Conservation (phyloP, 2,797 vertebrate genomes). For the Florisuga fusca region DNA sequence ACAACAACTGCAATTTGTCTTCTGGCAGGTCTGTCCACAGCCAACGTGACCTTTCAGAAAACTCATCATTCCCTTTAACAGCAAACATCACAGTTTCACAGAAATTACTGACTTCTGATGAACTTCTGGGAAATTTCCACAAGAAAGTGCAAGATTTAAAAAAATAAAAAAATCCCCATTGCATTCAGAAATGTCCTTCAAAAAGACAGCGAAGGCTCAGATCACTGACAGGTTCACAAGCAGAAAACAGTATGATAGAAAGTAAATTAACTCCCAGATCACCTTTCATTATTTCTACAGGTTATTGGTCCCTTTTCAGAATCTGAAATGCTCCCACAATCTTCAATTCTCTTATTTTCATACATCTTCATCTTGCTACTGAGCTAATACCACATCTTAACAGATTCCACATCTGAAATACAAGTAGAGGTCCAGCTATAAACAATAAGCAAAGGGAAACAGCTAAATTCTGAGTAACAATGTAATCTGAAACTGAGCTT, state of each 20-base stretch:
- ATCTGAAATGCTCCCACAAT: background rate
- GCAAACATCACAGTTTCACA: background rate
- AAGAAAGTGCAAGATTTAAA: background rate
- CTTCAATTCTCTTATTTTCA: background rate
- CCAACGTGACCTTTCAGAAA: background rate
- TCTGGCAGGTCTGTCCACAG: background rate
- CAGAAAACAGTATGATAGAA: background rate
- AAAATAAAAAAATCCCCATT: background rate
- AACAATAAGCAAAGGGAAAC: background rate
- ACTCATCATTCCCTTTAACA: background rate
- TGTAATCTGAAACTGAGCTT: background rate
- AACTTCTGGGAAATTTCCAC: background rate
- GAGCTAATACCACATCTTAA: background rate
- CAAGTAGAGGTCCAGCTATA: background rate
- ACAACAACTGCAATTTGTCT: rapidly evolving
- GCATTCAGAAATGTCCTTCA: background rate
- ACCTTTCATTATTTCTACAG: background rate
- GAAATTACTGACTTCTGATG: background rate
- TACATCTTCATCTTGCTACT: background rate
- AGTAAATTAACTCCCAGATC: background rate
- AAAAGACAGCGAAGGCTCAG: background rate
- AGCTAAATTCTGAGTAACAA: background rate
- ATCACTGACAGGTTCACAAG: background rate
- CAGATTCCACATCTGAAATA: background rate
- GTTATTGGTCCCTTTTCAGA: background rate